Evolutionary conservation across 2,113 vertebrate genomes (phyloP).

Genomic region (Cynoglossus semilaevis): DNA sequence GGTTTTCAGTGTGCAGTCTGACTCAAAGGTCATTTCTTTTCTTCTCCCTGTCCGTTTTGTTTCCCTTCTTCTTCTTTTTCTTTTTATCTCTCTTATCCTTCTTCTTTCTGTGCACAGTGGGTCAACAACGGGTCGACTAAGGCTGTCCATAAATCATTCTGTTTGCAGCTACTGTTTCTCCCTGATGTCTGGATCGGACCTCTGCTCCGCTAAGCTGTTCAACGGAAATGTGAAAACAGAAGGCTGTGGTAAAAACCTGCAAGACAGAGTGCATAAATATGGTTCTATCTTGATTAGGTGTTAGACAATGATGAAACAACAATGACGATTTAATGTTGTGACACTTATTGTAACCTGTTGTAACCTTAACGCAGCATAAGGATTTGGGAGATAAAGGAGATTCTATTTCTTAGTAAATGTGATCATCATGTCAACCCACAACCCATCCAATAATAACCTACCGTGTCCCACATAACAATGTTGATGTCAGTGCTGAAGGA

Average conservation of each 20-base stretch:
- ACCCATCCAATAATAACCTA: slow-evolving; percentile 62
- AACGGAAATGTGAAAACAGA: slow-evolving; percentile 5
- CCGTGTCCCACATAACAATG: slow-evolving; percentile 98
- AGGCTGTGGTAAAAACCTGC: background rate
- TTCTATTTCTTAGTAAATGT: too few species aligned
- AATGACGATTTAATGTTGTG: too few species aligned
- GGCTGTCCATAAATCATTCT: slow-evolving; percentile 36
- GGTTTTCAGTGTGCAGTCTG: slow-evolving; percentile 16
- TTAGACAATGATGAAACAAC: too few species aligned
- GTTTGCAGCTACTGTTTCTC: slow-evolving; percentile 44
- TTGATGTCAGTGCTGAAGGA: slow-evolving; percentile 89
- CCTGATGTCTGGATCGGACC: slow-evolving; percentile 22
- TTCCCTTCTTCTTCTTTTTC: slow-evolving; percentile 21
- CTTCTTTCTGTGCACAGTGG: slow-evolving; percentile 19
- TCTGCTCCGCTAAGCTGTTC: slow-evolving; percentile 6
- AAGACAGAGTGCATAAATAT: too few species aligned
- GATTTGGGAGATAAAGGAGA: too few species aligned
- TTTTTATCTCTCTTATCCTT: slow-evolving; percentile 23
- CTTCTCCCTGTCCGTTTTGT: slow-evolving; percentile 14
- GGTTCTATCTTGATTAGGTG: too few species aligned
- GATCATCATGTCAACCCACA: too few species aligned
- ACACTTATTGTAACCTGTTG: too few species aligned
- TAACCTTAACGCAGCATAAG: too few species aligned
- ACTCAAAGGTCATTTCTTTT: slow-evolving; percentile 40
- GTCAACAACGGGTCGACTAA: slow-evolving; percentile 58